phyloP scores from a whole-genome alignment of 2,113 vertebrate species.

The Polypterus bichir region DNA sequence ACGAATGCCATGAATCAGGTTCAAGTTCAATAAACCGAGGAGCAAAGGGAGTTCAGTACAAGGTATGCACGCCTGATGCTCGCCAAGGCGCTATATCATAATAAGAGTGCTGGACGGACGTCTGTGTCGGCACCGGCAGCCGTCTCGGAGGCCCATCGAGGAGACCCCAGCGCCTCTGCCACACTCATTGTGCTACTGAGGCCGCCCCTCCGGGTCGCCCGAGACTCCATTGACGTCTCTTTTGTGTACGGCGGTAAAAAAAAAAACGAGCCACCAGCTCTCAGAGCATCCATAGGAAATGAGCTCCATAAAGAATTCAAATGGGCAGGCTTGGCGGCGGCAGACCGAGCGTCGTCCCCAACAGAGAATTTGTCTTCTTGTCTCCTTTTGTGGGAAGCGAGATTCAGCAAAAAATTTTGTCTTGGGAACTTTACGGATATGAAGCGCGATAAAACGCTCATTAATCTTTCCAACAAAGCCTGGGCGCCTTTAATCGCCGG shows the following conservation, averaged over 20 bases:
- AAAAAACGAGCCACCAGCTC: conserved; percentile 69
- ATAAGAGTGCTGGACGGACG: not conserved
- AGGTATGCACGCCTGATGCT: too few relatives aligned
- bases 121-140: not conserved
- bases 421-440: conserved; percentile 55
- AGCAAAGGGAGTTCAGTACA: too few relatives aligned
- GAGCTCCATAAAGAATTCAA: conserved; percentile 72
- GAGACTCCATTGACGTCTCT: conserved; percentile 67
- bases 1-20: too few relatives aligned
- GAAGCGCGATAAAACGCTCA: conserved; percentile 47
- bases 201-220: conserved; percentile 54
- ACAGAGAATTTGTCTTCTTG: conserved; percentile 59
- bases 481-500: too few relatives aligned
- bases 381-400: conserved; percentile 58
- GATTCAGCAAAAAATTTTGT: conserved; percentile 54
- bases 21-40: too few relatives aligned
- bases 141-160: too few relatives aligned
- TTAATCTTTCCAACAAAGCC: conserved; percentile 64
- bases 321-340: conserved; percentile 66
- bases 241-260: conserved; percentile 57
- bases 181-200: conserved; percentile 63
- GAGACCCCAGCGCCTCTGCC: conserved; percentile 17
- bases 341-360: conserved; percentile 40
- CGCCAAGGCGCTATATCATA: too few relatives aligned
- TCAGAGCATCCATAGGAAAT: conserved; percentile 77